These are phyloP conservation scores for Bombus turneri DNA, from an alignment of 1,140 invertebrate genomes.

Conservation along the genomic window DNA sequence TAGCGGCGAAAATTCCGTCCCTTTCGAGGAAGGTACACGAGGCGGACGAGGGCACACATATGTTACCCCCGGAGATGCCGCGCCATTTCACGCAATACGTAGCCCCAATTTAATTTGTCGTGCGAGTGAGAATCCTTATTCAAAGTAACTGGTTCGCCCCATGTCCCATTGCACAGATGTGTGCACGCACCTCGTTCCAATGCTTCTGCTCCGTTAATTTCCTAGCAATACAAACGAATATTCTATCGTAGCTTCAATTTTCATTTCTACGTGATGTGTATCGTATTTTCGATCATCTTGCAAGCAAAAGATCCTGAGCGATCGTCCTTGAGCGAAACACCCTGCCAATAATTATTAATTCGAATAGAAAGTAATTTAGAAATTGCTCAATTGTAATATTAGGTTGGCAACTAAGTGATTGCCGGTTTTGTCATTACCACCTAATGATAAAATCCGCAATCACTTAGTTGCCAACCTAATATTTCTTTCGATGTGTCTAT, in stretches of 20 bases:
- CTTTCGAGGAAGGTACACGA: slow-evolving; percentile 40
- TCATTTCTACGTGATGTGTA: too few relatives aligned
- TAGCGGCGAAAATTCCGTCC: slow-evolving; percentile 28
- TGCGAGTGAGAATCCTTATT: slow-evolving; percentile 29
- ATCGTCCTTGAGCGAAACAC: background rate
- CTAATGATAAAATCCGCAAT: too few relatives aligned
- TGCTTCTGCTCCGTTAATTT: background rate
- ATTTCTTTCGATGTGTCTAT: too few relatives aligned
- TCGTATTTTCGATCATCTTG: too few relatives aligned
- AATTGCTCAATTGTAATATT: too few relatives aligned
- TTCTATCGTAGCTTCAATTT: background rate
- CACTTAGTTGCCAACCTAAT: too few relatives aligned
- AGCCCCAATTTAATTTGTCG: slow-evolving; percentile 55
- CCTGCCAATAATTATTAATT: too few relatives aligned
- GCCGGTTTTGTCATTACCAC: too few relatives aligned
- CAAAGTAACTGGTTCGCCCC: slow-evolving; percentile 25
- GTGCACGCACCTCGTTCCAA: background rate
- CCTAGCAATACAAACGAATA: background rate
- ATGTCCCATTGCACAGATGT: background rate
- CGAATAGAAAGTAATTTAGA: too few relatives aligned
- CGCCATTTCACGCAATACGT: slow-evolving; percentile 74
- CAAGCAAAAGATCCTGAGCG: background rate
- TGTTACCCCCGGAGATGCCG: slow-evolving; percentile 72
- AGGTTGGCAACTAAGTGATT: too few relatives aligned
- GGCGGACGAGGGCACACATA: slow-evolving; percentile 74